Base-by-base conservation (phyloP, 2,888 invertebrate species). In the Eupelmus urozonus region DNA sequence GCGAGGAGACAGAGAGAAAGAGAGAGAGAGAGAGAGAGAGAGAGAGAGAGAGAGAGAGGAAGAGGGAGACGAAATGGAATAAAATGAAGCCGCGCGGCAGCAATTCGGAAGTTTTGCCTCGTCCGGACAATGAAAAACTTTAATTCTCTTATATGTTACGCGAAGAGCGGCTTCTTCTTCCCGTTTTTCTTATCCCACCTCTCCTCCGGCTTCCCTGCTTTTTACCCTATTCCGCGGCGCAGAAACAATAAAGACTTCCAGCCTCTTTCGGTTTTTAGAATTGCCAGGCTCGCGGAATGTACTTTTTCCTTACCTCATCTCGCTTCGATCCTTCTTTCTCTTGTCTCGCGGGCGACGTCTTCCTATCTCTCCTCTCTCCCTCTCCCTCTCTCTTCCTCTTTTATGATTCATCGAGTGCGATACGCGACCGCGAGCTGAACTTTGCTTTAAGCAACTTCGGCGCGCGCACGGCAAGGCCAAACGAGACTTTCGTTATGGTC, bases 91-190 rank as follows among this genome's bases (percentile, higher is more conserved):
- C 63, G 40, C 1, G 49, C 18, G 27, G 25, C 65, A 62, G 67
- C 73, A 60, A 70, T 78, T 78, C 63, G 57, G 60, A 79, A 79
- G 67, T 76, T 78, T 73, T 63, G 65, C 57, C 70, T 70, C 51
- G 67, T 63, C 55, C 55, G 69, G 23, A 76, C 72, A 79, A 79
- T 72, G 76, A 79, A 79, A 76, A 79, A 79, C 76, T 79, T 79
- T 76, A 79, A 79, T 79, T 76, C 76, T 67, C 62, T 76, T 76
- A 62, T 76, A 73, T 73, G 45, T 67, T 70, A 63, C 65, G 34
- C 29, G 55, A 11, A 1, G 16, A 11, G 1, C 18, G 29, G 23
- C 60, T 69, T 40, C 51, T 13, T 55, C n/a, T 49, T 45, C 20
- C 25, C 53, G 51, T 63, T 73, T 55, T 55, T 65, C 42, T 42